Evolutionary conservation across 1,140 invertebrate species (phyloP), one percentile per base, ranked within the genome.

Genomic region (Panagrolaimus sp.): DNA sequence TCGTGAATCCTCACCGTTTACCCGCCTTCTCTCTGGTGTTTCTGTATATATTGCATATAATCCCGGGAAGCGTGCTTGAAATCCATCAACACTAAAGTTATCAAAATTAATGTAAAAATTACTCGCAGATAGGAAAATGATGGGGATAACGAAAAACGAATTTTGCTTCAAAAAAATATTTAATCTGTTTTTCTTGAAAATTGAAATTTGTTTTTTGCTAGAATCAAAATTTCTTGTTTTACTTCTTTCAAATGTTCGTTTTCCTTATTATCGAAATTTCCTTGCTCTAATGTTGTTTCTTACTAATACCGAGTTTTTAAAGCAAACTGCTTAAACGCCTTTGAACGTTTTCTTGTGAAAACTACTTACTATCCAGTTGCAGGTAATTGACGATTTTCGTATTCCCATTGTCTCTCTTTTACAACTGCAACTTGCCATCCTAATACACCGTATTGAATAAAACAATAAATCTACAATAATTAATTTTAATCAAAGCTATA

Each of bases 31-130:
- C 53, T 81, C 79, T 5, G 79, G 79, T 3, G 79, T 82, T 65
- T 81, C 79, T 25, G 81, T 82, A 66, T 81, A 81, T 7, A 82
- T 70, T 16, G 76, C 70, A 61, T 81, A 81, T 1, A 83, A 47
- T 9, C 79, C 79, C 13, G 79, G 79, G 62, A 83, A 83, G 27
- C 79, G 48, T 8, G 79, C 79, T 62, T 79, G 76, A 62, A 75
- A 83, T 20, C 65, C 72, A 47, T 74, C 77, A 64, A 77, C 73
- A 9, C 76, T 75, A 46, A 66, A 53, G 16, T 13, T 25, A 31
- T 31, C n/a, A 38, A 66, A 67, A 65, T 25, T 23, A 43, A 38
- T 48, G 9, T 31, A 23, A 43, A n/a, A 51, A 23, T 27, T 31
- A n/a, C 20, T 53, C 8, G 3, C 25, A 61, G n/a, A n/a, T n/a